Evolutionary conservation across 2,888 invertebrate species (phyloP), one percentile per base, ranked within the genome.

Genomic region (Tigriopus californicus): DNA sequence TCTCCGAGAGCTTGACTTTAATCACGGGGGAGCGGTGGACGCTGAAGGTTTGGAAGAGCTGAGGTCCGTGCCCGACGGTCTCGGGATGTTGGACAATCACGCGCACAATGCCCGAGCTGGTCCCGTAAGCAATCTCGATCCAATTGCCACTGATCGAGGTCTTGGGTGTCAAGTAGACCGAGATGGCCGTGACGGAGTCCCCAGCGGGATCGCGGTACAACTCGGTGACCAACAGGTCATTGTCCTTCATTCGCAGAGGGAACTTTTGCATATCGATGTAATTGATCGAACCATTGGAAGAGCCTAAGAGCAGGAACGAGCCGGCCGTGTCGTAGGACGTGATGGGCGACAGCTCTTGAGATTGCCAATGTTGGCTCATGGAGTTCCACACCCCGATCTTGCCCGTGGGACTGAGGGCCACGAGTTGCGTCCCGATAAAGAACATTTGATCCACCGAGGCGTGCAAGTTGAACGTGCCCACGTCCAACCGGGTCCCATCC

Each of bases 251-350:
- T 49, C 97, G 79, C 8, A 97, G 72, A 1, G 95, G 95, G 72
- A 98, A 97, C 72, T 98, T 98, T 72, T 97, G 95, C 97, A 98
- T 98, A 72, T 97, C 95, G 66, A 94, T 94, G 72, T 94, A 92
- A 73, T 92, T 94, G 66, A 95, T 92, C 58, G 90, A 88, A 12
- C 97, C 97, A 67, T 94, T 92, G 65, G 88, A 88, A 66, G 95
- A 94, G 1, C 97, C 97, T 0, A 98, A 77, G 41, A 97, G 73
- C 1, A 98, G 75, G 70, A 97, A 94, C 0, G 91, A 92, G 0
- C 95, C 95, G 22, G 95, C 95, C 0, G 92, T 94, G 71, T 97
- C 97, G 69, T 91, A 91, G 0, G 94, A 92, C 10, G 91, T 82
- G 61, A 97, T 89, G 1, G 92, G 88, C 18, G 91, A 86, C 13